A percentile compares a stretch with the other conserved stretches of the same genome.
Evolutionary conservation across 1,140 invertebrate species (phyloP).

Genomic region (Drosophila takahashii): DNA sequence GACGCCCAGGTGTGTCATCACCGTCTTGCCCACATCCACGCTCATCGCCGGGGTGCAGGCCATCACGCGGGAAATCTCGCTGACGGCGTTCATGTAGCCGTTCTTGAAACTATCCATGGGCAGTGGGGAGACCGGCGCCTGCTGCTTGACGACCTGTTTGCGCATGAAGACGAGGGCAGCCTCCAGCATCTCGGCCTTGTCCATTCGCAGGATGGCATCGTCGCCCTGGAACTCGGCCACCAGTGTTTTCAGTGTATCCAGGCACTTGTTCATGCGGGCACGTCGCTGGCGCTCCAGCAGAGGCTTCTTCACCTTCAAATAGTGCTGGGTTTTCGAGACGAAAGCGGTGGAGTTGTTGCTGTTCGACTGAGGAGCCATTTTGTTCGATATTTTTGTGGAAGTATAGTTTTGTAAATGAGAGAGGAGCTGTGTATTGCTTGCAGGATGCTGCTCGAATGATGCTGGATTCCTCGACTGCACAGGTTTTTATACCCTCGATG

Average conservation of each 20-base stretch:
- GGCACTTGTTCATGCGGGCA: slow-evolving; percentile 96
- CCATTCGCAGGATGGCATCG: slow-evolving; percentile 95
- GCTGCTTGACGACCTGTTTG: slow-evolving; percentile 80
- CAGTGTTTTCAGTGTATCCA: slow-evolving; percentile 96
- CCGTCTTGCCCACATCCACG: slow-evolving; percentile 91
- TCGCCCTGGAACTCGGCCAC: slow-evolving; percentile 96
- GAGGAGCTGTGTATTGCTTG: slow-evolving; percentile 63
- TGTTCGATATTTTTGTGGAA: slow-evolving; percentile 1
- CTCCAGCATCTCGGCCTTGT: slow-evolving; percentile 98
- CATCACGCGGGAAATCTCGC: slow-evolving; percentile 95
- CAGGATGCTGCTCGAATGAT: slow-evolving; percentile 80
- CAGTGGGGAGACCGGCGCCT: slow-evolving; percentile 85
- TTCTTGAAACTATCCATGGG: slow-evolving; percentile 91
- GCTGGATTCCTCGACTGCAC: slow-evolving; percentile 46
- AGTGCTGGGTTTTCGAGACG: slow-evolving; percentile 93
- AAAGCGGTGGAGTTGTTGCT: slow-evolving; percentile 53
- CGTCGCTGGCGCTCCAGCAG: slow-evolving; percentile 96
- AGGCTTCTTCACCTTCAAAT: slow-evolving; percentile 97
- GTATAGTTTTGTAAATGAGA: slow-evolving; percentile 11
- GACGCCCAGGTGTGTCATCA: slow-evolving; percentile 94
- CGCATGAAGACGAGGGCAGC: slow-evolving; percentile 93
- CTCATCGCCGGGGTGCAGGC: slow-evolving; percentile 93
- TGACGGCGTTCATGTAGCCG: slow-evolving; percentile 96
- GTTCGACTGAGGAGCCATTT: slow-evolving; percentile 72
- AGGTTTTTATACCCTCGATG: slow-evolving; percentile 62